These are phyloP conservation scores for Colinus virginianus DNA, from an alignment of 2,113 vertebrate genomes.

Conservation along the genomic window DNA sequence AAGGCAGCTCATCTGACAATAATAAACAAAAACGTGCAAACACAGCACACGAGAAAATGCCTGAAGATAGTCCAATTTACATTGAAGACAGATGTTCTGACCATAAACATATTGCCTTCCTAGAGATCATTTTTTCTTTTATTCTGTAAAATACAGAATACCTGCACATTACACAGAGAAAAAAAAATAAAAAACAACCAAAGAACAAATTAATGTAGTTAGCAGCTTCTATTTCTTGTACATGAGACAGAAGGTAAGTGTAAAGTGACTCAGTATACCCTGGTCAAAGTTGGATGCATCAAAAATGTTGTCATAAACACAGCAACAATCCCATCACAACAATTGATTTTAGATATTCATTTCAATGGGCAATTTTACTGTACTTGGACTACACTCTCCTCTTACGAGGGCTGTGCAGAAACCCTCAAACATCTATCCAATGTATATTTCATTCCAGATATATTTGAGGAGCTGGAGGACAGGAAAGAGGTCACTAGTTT, in stretches of 20 bases:
- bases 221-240: not conserved
- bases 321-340: not conserved
- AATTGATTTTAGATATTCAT: fast-evolving
- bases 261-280: not conserved
- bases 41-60: not conserved
- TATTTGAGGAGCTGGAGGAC: not conserved
- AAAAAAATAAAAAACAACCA: no score
- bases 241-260: not conserved
- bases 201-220: not conserved
- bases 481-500: not conserved
- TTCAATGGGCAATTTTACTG: not conserved
- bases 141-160: not conserved
- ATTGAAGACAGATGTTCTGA: slow-evolving; percentile 24
- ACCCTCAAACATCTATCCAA: not conserved
- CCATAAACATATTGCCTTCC: not conserved
- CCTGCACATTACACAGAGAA: not conserved
- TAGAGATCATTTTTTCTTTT: not conserved
- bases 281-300: not conserved
- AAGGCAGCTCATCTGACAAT: slow-evolving; percentile 25
- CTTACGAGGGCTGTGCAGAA: not conserved
- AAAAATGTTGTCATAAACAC: not conserved
- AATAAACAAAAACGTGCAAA: slow-evolving; percentile 16
- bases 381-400: not conserved
- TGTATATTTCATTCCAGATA: not conserved
- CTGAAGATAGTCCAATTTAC: not conserved